Conservation (phyloP, 2,888 invertebrate species). For the Drosophila falleni region DNA sequence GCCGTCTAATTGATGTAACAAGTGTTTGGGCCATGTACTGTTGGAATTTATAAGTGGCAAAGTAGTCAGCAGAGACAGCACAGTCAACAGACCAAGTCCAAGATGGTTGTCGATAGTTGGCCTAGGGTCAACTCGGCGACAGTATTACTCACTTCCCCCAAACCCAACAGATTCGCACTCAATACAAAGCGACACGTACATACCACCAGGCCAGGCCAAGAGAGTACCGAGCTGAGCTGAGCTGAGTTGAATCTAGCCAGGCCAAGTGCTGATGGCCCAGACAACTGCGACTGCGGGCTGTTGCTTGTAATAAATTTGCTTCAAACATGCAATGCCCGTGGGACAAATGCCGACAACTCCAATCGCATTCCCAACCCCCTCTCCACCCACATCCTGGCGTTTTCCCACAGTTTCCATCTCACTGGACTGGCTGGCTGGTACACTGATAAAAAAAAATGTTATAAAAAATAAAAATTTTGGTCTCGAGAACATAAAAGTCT, state of each 20-base stretch:
- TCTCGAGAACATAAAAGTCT: no score
- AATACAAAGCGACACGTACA: constrained; percentile 72
- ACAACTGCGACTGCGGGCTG: constrained; percentile 74
- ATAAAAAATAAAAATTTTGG: no score
- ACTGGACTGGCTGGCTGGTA: constrained; percentile 38
- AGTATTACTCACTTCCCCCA: constrained; percentile 25
- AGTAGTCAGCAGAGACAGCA: constrained; percentile 70
- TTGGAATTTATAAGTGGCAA: constrained; percentile 80
- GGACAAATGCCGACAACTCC: constrained; percentile 74
- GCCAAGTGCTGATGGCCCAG: constrained; percentile 75
- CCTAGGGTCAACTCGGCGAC: constrained; percentile 51
- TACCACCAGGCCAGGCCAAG: constrained; percentile 20
- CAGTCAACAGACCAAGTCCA: constrained; percentile 67
- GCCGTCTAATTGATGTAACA: constrained; percentile 84
- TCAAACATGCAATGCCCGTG: constrained; percentile 78
- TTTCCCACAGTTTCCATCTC: constrained; percentile 33
- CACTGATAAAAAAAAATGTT: no score
- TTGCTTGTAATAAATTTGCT: constrained; percentile 81
- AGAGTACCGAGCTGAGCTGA: constrained; percentile 18
- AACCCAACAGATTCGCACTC: constrained; percentile 67
- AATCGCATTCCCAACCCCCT: constrained; percentile 16
- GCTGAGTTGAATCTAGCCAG: constrained; percentile 39
- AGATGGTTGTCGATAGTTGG: constrained; percentile 77
- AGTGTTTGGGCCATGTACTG: constrained; percentile 83
- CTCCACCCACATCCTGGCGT: neutral